Base-by-base conservation (phyloP, 2,113 vertebrate genomes). In the Alectura lathami region DNA sequence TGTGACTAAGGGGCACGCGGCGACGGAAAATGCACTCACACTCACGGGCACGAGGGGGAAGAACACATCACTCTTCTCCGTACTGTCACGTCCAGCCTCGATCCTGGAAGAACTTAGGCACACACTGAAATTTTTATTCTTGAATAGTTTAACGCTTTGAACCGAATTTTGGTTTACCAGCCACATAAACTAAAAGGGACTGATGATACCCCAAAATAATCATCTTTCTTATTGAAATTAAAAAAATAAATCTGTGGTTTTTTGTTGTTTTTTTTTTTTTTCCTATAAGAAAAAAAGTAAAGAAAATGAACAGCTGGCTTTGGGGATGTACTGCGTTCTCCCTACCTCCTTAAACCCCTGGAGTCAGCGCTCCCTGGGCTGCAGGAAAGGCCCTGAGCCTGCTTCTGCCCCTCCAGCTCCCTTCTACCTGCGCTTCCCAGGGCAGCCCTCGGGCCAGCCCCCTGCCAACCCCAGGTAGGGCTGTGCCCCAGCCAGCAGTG, bases 201-300 rank as follows among this genome's bases (percentile, higher is more conserved):
- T 45, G 85, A 80, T 86, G 34, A 32, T 5, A 77, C 63, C 63
- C 86, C 63, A 42, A 82, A 85, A 82, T 74, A 93, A 88, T 66
- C 34, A 51, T 54, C 70, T 93, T 85, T 42, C 82, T 75, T 4
- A 66, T 29, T 51, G 67, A 88, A 91, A 90, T 68, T 2, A 56
- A 83, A 75, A 73, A 86, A 66, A n/a, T 23, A 78, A 83, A 60
- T 0, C 9, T 51, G 29, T 23, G n/a, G 16, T 53, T 32, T 72
- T n/a, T 0, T 13, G 17, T 9, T 17, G 12, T 9, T 7, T 5
- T 29, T 59, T 62, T 88, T 96, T 95, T 96, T 87, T 96, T 95
- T 96, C 85, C 92, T 95, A 86, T 95, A 93, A 96, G 92, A 94
- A 96, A 96, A 94, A 96, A 96, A 87, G 38, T 77, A 72, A 83